A percentile compares a stretch with the other conserved stretches of the same genome.
These are phyloP conservation scores for Urocynchramus pylzowi DNA, from an alignment of 2,113 vertebrate genomes.

Conservation along the genomic window DNA sequence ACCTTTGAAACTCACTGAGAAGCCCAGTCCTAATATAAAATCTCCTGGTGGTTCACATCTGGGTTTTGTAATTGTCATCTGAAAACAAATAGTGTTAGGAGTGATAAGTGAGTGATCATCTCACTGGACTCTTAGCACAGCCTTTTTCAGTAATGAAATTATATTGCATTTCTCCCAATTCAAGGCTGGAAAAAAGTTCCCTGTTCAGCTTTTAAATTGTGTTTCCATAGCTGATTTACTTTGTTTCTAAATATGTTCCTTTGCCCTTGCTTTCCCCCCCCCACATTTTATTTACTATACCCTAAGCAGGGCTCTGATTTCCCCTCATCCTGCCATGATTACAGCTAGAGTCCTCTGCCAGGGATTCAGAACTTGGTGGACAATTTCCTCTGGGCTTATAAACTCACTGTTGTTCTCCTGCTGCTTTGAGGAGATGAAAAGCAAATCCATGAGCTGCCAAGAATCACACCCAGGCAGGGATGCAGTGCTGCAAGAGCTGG, in stretches of 20 bases:
- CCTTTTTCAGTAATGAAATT: slow-evolving; percentile 16
- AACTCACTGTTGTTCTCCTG: background rate
- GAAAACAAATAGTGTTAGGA: slow-evolving; percentile 1
- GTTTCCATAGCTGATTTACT: background rate
- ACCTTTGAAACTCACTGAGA: slow-evolving; percentile 34
- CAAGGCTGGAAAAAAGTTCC: background rate
- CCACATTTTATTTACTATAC: background rate
- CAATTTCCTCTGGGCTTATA: background rate
- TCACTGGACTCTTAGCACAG: background rate
- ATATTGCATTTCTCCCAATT: background rate
- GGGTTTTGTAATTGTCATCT: slow-evolving; percentile 42
- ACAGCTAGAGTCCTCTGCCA: background rate
- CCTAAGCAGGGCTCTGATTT: slow-evolving; percentile 21
- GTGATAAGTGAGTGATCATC: slow-evolving; percentile 18
- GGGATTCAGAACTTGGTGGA: background rate
- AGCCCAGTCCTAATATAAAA: background rate
- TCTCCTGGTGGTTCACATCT: slow-evolving; percentile 37
- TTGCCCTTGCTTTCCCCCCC: background rate
- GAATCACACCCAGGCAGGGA: slow-evolving; percentile 5
- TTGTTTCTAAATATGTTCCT: background rate
- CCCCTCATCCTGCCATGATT: background rate
- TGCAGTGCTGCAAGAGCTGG: background rate
- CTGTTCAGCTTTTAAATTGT: background rate
- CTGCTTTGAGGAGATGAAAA: background rate
- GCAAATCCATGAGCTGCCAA: background rate